Conservation (phyloP, 2,113 vertebrate genomes). For the Ptilorrhoa leucosticta region DNA sequence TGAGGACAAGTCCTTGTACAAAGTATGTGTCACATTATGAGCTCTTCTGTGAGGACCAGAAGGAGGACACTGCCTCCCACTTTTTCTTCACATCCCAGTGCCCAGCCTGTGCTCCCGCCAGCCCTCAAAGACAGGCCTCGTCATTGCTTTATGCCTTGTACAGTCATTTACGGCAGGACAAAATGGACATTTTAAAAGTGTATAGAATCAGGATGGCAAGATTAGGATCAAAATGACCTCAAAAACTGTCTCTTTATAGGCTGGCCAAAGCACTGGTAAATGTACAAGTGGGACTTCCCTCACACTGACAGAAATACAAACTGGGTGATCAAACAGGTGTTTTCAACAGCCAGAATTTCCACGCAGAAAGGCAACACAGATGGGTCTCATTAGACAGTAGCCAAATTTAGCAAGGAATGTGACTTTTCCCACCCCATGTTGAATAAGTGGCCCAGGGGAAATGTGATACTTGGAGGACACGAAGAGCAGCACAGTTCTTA, state of each 20-base stretch:
- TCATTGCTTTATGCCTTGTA: background rate
- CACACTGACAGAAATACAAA: background rate
- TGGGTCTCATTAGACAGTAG: background rate
- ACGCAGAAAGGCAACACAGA: background rate
- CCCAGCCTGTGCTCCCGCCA: background rate
- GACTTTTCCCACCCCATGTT: background rate
- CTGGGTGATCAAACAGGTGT: background rate
- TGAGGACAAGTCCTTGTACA: background rate
- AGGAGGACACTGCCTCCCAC: background rate
- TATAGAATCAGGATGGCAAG: background rate
- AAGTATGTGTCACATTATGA: background rate
- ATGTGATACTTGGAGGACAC: background rate
- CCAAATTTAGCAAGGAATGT: background rate
- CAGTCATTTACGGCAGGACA: background rate
- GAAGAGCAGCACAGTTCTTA: constrained; percentile 5
- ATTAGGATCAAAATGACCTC: background rate
- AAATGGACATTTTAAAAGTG: background rate
- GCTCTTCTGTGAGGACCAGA: background rate
- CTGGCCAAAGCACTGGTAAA: background rate
- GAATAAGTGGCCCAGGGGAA: constrained; percentile 5
- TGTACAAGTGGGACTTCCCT: background rate
- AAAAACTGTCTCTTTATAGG: background rate
- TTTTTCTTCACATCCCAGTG: background rate
- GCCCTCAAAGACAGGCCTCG: background rate
- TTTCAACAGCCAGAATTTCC: background rate